Conservation (phyloP, 2,797 vertebrate species). For the Chelon labrosus region DNA sequence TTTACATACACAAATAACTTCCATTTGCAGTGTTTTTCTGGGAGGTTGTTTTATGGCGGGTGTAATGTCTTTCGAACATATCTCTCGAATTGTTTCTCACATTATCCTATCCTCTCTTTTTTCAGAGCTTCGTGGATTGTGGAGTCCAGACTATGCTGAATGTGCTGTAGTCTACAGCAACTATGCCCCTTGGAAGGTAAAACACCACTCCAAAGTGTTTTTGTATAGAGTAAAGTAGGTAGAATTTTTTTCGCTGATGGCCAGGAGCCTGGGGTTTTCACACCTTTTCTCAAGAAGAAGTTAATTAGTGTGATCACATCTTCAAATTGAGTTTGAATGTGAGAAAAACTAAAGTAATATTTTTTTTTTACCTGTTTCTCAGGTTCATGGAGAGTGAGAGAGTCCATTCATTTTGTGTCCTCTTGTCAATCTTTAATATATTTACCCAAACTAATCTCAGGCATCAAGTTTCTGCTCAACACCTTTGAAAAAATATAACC, state of each 20-base stretch:
- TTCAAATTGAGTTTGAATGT: too few relatives aligned
- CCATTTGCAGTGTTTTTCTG: background rate
- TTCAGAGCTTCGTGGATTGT: conserved; percentile 84
- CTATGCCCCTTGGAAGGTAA: conserved; percentile 60
- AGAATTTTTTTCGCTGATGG: too few relatives aligned
- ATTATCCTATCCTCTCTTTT: conserved; percentile 27
- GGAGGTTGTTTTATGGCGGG: conserved; percentile 8
- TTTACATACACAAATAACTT: background rate
- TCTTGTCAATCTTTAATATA: background rate
- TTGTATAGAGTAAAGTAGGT: too few relatives aligned
- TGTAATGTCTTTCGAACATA: conserved; percentile 16
- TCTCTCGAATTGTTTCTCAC: conserved; percentile 4
- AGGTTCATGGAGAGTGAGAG: background rate
- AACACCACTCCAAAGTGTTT: background rate
- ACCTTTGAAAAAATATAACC: background rate
- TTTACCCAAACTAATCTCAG: background rate
- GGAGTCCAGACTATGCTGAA: conserved; percentile 85
- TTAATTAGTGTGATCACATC: too few relatives aligned
- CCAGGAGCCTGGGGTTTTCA: too few relatives aligned
- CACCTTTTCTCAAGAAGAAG: too few relatives aligned
- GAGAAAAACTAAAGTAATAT: too few relatives aligned
- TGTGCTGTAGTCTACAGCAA: conserved; percentile 72
- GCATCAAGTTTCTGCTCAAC: background rate
- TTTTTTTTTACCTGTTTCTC: background rate
- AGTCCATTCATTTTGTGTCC: conserved; percentile 9